These are phyloP conservation scores for Agapornis roseicollis DNA, from an alignment of 2,113 vertebrate species.

Conservation along the genomic window DNA sequence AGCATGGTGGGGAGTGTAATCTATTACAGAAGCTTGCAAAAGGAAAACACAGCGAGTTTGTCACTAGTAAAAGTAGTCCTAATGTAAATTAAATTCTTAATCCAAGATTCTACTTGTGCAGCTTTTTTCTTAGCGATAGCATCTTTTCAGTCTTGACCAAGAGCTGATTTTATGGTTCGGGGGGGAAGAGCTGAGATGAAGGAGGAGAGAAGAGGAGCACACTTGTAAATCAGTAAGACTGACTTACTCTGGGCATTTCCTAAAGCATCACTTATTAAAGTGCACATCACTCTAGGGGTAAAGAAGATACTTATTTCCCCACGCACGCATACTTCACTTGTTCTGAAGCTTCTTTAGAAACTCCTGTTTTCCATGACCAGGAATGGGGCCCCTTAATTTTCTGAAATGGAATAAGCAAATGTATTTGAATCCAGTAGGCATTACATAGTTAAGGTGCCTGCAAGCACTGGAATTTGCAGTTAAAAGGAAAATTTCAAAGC, in stretches of 20 bases:
- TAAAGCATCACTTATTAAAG: background rate
- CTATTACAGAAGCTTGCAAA: background rate
- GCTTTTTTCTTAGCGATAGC: background rate
- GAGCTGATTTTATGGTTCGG: background rate
- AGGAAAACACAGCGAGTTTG: background rate
- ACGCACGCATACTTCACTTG: fast-evolving
- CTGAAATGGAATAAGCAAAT: background rate
- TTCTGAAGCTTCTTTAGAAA: background rate
- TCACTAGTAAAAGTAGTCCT: background rate
- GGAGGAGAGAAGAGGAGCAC: background rate
- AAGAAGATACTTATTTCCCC: fast-evolving
- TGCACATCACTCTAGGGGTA: background rate
- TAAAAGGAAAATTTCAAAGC: background rate
- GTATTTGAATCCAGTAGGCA: background rate
- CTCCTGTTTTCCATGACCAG: background rate
- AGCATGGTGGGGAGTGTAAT: background rate
- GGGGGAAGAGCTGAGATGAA: background rate
- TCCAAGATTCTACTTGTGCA: background rate
- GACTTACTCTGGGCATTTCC: background rate
- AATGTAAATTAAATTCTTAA: background rate
- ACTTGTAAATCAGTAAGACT: background rate
- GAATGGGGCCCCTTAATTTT: background rate
- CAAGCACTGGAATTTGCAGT: background rate
- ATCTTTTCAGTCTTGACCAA: background rate
- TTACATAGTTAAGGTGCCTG: background rate